Evolutionary conservation across 2,888 invertebrate species (phyloP).

Genomic region (Drosophila colorata): DNA sequence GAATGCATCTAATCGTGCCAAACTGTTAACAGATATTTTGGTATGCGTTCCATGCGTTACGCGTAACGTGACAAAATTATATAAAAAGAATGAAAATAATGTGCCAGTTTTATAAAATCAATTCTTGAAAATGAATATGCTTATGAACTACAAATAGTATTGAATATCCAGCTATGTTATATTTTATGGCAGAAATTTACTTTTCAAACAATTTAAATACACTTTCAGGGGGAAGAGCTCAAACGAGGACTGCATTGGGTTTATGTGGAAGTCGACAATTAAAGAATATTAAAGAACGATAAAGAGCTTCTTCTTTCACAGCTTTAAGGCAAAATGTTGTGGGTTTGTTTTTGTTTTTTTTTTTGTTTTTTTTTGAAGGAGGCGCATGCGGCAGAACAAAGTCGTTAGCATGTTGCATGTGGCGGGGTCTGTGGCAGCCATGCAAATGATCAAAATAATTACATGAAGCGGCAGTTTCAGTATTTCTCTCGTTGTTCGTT

Average conservation of each 20-base stretch:
- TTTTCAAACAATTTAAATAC: no score
- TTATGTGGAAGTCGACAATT: neutral
- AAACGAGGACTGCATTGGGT: no score
- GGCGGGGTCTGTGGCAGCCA: slow-evolving; percentile 50
- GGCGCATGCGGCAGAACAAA: slow-evolving; percentile 40
- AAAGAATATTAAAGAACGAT: slow-evolving; percentile 1
- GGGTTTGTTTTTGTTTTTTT: neutral
- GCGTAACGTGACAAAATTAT: no score
- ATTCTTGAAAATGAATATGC: neutral
- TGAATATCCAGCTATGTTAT: no score
- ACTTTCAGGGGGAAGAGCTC: no score
- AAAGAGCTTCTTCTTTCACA: neutral
- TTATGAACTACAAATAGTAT: no score
- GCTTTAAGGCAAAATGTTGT: neutral
- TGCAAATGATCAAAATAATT: slow-evolving; percentile 78
- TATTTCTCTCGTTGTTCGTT: slow-evolving; percentile 31
- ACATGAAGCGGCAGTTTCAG: slow-evolving; percentile 71
- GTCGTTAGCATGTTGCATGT: slow-evolving; percentile 56
- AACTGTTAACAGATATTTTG: no score
- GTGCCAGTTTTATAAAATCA: no score
- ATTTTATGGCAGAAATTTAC: no score
- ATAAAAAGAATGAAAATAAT: no score
- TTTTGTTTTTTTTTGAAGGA: slow-evolving; percentile 18
- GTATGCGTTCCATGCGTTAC: no score
- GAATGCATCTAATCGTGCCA: no score